Conservation (phyloP, 2,888 invertebrate genomes). For the Cosmorhoe ocellata region DNA sequence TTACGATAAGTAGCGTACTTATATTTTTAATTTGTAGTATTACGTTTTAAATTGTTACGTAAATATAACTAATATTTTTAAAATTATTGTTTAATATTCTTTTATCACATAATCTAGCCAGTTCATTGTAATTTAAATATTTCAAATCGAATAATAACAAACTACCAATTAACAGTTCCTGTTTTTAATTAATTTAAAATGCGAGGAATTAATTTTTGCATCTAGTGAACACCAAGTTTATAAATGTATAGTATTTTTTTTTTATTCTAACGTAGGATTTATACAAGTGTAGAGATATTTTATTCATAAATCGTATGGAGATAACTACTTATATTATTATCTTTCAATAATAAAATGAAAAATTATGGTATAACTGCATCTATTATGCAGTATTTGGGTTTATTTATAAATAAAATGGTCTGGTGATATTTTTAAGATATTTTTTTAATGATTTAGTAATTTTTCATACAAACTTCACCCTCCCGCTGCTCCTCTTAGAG, state of each 20-base stretch:
- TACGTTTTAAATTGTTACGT: constrained; percentile 6
- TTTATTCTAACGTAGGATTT: constrained; percentile 4
- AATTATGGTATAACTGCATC: no score
- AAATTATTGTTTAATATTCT: neutral
- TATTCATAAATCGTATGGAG: constrained; percentile 12
- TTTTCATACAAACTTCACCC: no score
- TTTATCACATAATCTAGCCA: neutral
- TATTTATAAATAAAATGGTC: neutral
- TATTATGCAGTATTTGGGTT: neutral
- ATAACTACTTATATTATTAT: neutral
- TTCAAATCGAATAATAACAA: neutral
- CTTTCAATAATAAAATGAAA: neutral
- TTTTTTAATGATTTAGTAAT: no score
- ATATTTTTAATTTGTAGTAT: constrained; percentile 1
- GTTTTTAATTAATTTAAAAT: constrained; percentile 4
- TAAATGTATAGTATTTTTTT: neutral
- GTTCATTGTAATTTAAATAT: neutral
- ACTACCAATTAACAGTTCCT: constrained; percentile 4
- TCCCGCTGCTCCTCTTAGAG: no score
- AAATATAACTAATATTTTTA: neutral
- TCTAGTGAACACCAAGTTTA: neutral
- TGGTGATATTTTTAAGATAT: neutral
- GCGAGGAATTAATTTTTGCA: neutral
- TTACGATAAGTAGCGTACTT: neutral
- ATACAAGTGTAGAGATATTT: constrained; percentile 2